Conservation (phyloP, 2,797 vertebrate genomes). For the Eleutherodactylus coqui region DNA sequence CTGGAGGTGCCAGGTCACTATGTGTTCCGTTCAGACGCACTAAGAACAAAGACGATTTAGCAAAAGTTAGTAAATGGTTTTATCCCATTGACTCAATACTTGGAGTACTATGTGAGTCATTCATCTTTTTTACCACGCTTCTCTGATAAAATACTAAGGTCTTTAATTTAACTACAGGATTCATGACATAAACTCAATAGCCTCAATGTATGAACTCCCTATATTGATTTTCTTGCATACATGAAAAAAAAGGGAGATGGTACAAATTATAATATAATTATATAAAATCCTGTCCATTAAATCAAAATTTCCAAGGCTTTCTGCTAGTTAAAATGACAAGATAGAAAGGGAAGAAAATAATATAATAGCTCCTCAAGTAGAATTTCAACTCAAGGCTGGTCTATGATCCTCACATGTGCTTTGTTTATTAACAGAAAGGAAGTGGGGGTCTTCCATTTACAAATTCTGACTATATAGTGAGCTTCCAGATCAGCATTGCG, state of each 20-base stretch:
- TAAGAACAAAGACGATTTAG: no score
- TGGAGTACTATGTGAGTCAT: not conserved
- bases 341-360: not conserved
- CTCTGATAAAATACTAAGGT: not conserved
- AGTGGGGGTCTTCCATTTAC: no score
- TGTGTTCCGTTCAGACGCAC: not conserved
- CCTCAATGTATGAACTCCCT: not conserved
- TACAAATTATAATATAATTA: not conserved
- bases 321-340: not conserved
- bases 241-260: not conserved
- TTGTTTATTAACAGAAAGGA: no score
- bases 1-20: not conserved
- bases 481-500: no score
- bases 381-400: not conserved
- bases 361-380: not conserved
- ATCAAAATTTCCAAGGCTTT: not conserved
- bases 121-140: not conserved
- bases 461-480: not conserved
- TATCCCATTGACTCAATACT: not conserved
- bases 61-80: conserved; percentile 23
- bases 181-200: conserved; percentile 13
- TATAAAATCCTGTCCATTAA: not conserved
- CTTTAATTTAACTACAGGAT: conserved; percentile 17
- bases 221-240: not conserved
- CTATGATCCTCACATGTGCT: no score